Evolutionary conservation across 2,888 invertebrate genomes (phyloP), one percentile per base, ranked within the genome.

Genomic region (Chydorus sphaericus): DNA sequence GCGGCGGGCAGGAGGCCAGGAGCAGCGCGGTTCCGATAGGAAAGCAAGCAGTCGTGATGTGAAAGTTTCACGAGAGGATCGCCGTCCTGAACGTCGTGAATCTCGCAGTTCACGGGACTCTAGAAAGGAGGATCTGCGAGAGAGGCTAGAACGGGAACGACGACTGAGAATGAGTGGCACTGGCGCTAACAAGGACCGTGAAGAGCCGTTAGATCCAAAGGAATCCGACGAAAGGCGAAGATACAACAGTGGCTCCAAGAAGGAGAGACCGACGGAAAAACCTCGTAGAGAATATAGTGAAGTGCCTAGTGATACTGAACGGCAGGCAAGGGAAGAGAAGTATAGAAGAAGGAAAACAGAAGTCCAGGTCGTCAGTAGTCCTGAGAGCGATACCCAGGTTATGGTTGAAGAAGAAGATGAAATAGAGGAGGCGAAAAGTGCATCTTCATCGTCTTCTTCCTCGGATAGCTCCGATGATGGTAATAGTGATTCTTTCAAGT

Each of bases 151-250:
- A 26, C 23, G 57, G 31, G 57, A 55, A 8, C 49, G 52, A 20
- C 30, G 23, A 23, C 23, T 37, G 3, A 31, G 52, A 16, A 23
- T 23, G 20, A 36, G 23, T 6, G 23, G 33, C n/a, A n/a, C n/a
- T n/a, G n/a, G n/a, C n/a, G n/a, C n/a, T n/a, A n/a, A n/a, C n/a
- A n/a, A n/a, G n/a, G n/a, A n/a, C n/a, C n/a, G n/a, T n/a, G n/a
- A n/a, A n/a, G n/a, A n/a, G n/a, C n/a, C n/a, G n/a, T n/a, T n/a
- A 31, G 52, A 52, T 18, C 2, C 14, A 4, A 37, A 55, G 1
- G 57, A 56, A n/a, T 58, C 57, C 16, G 54, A 58, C 44, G 58
- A 56, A 16, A 59, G 62, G 14, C 60, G 61, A 23, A 62, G 61
- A 10, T 4, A 4, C 10, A 37, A 52, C 10, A n/a, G 23, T 4